Base-by-base conservation (phyloP, 2,797 vertebrate species). In the Eutrigla gurnardus region DNA sequence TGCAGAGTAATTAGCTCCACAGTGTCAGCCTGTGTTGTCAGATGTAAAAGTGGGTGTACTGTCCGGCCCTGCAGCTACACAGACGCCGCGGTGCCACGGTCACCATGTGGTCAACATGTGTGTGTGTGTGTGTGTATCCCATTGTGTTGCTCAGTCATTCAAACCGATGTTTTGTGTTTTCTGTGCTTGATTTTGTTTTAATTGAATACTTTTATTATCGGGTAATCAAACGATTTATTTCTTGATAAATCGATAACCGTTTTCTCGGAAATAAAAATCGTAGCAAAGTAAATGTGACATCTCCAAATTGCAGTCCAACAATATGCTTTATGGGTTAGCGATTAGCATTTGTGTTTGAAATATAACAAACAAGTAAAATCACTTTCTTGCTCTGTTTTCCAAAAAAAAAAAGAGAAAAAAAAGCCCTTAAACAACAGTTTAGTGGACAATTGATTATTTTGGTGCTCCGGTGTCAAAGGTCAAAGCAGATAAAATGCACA, bases 1-100 rank as follows among this genome's bases (percentile, higher is more conserved):
- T 50, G 57, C 81, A 59, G 70, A 80, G 87, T 86, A 83, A 94
- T 94, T 92, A 93, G 85, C 82, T 64, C 57, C 83, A 93, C 89
- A 94, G 82, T 87, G 86, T 88, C 85, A 73, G 83, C 80, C 84
- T 94, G 88, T 93, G 82, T 37, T 33, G 69, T 80, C 78, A 73
- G 78, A 90, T 83, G 86, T 86, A 76, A 83, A 82, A 78, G 70
- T 71, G 39, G 83, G 73, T 81, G 80, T 82, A 71, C 71, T 61
- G 72, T 70, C 86, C 35, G 14, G 54, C 81, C 86, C 85, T 69
- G 42, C 76, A 85, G 92, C 86, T 65, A 76, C 77, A 80, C 65
- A 83, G 82, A 80, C 81, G 9, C 35, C 47, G 25, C 4, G 85
- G 80, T 82, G 84, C 75, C 78, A 39, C 2, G 32, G 61, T 61